These are phyloP conservation scores for Chunga burmeisteri DNA, from an alignment of 2,113 vertebrate species.

Conservation along the genomic window DNA sequence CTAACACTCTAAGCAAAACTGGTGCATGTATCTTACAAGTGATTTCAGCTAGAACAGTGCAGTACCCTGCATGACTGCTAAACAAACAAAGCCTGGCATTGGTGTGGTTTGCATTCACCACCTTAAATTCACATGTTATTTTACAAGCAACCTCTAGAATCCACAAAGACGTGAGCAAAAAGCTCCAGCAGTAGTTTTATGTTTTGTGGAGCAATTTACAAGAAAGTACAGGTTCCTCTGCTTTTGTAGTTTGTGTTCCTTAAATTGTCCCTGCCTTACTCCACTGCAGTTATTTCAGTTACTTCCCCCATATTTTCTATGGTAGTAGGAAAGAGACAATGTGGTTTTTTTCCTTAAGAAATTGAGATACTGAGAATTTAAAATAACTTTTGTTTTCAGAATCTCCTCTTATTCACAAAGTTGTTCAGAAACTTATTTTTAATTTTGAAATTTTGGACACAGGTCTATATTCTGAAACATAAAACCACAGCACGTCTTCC, in stretches of 20 bases:
- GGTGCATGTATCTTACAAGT: background rate
- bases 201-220: no score
- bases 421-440: background rate
- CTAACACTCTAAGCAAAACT: background rate
- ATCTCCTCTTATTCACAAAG: background rate
- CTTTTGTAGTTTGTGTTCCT: background rate
- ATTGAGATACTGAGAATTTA: background rate
- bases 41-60: background rate
- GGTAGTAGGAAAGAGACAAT: background rate
- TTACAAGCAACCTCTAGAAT: background rate
- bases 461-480: background rate
- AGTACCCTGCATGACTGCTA: background rate
- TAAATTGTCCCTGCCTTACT: background rate
- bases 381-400: background rate
- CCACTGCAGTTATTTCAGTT: background rate
- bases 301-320: background rate
- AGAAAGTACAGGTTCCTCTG: background rate
- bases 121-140: background rate
- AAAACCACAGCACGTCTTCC: background rate
- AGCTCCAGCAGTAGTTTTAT: background rate
- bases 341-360: background rate
- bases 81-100: background rate
- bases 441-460: background rate
- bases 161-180: background rate
- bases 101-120: background rate